Evolutionary conservation across 1,140 invertebrate species (phyloP), one percentile per base, ranked within the genome.

Genomic region (Pomacea maculata): DNA sequence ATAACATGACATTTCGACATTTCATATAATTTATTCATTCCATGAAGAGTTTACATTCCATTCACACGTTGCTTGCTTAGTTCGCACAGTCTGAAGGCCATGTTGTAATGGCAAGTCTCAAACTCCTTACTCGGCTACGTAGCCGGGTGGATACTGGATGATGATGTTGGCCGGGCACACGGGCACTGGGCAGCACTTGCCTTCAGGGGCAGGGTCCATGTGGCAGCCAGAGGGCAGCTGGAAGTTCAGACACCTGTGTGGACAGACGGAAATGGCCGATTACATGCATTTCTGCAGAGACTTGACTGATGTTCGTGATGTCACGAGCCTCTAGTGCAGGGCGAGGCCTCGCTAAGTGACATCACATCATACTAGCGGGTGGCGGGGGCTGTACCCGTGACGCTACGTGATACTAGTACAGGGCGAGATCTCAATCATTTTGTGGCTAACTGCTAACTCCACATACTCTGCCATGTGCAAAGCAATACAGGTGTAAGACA

Each of bases 111-210:
- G n/a, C 21, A 14, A n/a, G 67, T 34, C 67, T 17, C n/a, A 70
- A 34, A 70, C 67, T 70, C n/a, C 11, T 80, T 83, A 86, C 67
- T 84, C 73, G 19, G 80, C 75, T 25, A 63, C 68, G 54, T 83
- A 86, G 1, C 82, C 82, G 3, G 80, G 80, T 9, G 85, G 85
- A 76, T 85, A 85, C 19, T 83, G 82, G 71, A 86, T 78, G 0
- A 68, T 52, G 54, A 79, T 78, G 45, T 74, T 75, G 17, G 73
- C 19, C 12, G 85, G 82, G 54, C 85, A 86, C 19, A 67, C 84
- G 34, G 83, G 83, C 54, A 80, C 80, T 70, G 78, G 68, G 65
- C 85, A 86, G 65, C 85, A 86, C 77, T 84, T 85, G 6, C 85
- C 85, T 52, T 80, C 73, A 2, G 82, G 81, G 8, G 85, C 80